Percentiles rank a stretch among this genome's conserved stretches.
These are phyloP conservation scores for Sebastes kiyomatsui DNA, from an alignment of 2,797 vertebrate species.

Conservation along the genomic window DNA sequence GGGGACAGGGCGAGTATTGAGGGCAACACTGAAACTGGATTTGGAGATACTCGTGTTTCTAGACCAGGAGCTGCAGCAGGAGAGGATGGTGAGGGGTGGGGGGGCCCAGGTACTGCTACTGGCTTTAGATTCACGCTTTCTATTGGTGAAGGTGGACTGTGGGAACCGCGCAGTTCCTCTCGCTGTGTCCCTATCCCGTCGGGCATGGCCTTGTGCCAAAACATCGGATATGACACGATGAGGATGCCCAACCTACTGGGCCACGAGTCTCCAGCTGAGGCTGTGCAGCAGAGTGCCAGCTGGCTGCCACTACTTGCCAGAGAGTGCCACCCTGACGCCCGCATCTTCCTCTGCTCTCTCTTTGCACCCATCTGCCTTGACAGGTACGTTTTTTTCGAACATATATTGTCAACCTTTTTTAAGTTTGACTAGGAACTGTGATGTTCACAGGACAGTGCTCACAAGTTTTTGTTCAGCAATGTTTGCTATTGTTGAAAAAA, in stretches of 20 bases:
- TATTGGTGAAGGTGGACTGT: constrained; percentile 57
- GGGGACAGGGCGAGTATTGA: constrained; percentile 11
- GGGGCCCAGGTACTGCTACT: constrained; percentile 13
- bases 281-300: constrained; percentile 87
- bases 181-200: constrained; percentile 82
- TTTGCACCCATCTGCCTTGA: constrained; percentile 90
- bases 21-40: constrained; percentile 24
- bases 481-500: background rate
- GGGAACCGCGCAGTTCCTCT: constrained; percentile 82
- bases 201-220: constrained; percentile 85
- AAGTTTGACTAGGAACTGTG: background rate
- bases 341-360: constrained; percentile 90
- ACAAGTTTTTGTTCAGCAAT: background rate
- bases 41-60: constrained; percentile 26
- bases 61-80: constrained; percentile 9
- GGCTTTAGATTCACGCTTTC: constrained; percentile 45
- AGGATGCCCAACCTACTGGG: constrained; percentile 88
- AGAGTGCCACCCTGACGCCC: constrained; percentile 87
- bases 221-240: constrained; percentile 88
- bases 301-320: constrained; percentile 88
- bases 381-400: constrained; percentile 77
- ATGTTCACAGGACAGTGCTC: background rate
- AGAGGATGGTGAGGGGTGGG: constrained; percentile 30
- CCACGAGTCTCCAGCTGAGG: constrained; percentile 85
- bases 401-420: background rate